Evolutionary conservation across 2,113 vertebrate species (phyloP), one percentile per base, ranked within the genome.

Genomic region (Dissostichus mawsoni): DNA sequence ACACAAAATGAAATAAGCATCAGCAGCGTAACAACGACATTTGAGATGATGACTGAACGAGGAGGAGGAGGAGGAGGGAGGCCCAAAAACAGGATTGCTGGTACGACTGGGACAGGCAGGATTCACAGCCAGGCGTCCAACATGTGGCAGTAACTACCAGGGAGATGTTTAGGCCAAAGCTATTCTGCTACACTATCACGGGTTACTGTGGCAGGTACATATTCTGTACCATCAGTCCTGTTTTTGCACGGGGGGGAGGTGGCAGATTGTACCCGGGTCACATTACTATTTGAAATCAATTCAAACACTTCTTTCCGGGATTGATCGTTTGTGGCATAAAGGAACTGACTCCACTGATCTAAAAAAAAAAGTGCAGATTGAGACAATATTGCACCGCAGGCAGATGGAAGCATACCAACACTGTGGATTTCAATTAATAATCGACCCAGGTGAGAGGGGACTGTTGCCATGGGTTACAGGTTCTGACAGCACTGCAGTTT

Each of bases 401-500:
- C 67, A 47, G 63, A 87, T 78, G 67, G 83, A 87, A 81, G 84
- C 87, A 84, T 41, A 76, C 78, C 84, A 75, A 77, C 85, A 76
- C 76, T 73, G 80, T 71, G 80, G 83, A 92, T 91, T 89, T 87
- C 89, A 92, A 88, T 80, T 85, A 74, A 87, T 87, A 91, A 90
- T 91, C 64, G 71, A 88, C 87, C 90, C 90, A 86, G 89, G 90
- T 91, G 84, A 86, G 67, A 74, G 76, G 69, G 59, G 82, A 61
- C 82, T 66, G 81, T 87, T 84, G 83, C 70, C 67, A 82, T 86
- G 78, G 93, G 95, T 97, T 97, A 99, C 97, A 98, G 97, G 92
- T 97, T 99, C 95, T 99, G 98, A 94, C 98, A 99, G 95, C 98
- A 99, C 95, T 99, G 97, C 83, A 99, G 96, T 95, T 97, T 98